These are phyloP conservation scores for Apocrypta bakeri DNA, from an alignment of 1,140 invertebrate genomes.

Conservation along the genomic window DNA sequence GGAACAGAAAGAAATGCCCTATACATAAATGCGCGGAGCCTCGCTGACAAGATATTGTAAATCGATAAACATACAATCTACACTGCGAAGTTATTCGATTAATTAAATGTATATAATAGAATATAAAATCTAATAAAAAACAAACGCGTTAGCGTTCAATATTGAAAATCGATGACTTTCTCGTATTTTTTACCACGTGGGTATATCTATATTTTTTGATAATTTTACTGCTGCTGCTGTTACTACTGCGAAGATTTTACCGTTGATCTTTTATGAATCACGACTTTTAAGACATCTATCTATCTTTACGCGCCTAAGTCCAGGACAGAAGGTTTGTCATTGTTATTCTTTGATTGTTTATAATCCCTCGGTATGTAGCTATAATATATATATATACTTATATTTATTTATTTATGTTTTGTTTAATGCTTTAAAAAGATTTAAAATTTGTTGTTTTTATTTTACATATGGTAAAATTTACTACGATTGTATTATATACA, in stretches of 20 bases:
- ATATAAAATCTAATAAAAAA: background rate
- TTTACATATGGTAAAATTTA: background rate
- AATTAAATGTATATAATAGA: background rate
- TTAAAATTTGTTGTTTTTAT: background rate
- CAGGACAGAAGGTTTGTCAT: background rate
- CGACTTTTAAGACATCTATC: background rate
- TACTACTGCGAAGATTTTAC: background rate
- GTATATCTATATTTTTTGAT: background rate
- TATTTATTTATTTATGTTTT: too few relatives aligned
- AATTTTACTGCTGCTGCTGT: background rate
- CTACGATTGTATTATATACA: background rate
- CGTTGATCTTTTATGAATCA: background rate
- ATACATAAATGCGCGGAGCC: background rate
- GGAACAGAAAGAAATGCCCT: background rate
- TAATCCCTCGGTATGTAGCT: too few relatives aligned
- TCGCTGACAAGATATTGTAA: background rate
- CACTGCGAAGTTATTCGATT: background rate
- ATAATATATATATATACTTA: too few relatives aligned
- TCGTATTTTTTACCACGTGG: too few relatives aligned
- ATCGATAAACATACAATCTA: constrained; percentile 18
- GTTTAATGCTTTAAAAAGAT: background rate
- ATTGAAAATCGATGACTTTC: background rate
- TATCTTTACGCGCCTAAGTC: background rate
- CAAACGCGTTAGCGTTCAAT: background rate
- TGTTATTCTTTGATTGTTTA: background rate